Percentiles rank a stretch among this genome's conserved stretches.
phyloP scores from a whole-genome alignment of 2,113 vertebrate genomes.

The Myxocyprinus asiaticus region DNA sequence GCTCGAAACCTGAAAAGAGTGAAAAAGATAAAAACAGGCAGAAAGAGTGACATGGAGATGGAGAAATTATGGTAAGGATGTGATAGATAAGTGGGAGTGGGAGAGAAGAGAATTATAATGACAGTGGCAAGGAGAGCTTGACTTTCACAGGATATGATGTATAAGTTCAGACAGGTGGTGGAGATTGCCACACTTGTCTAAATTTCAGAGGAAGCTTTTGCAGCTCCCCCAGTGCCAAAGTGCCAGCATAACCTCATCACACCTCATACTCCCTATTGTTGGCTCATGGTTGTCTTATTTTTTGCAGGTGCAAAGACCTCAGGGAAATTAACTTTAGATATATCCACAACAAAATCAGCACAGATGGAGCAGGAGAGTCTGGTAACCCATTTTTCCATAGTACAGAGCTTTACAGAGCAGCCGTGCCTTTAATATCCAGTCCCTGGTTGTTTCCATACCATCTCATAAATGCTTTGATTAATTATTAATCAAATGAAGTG shows the following conservation, averaged over 20 bases:
- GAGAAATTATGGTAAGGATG: background rate
- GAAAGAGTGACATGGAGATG: background rate
- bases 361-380: constrained; percentile 3
- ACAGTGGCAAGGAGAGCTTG: constrained; percentile 37
- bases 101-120: background rate
- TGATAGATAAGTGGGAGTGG: background rate
- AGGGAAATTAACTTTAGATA: constrained; percentile 45
- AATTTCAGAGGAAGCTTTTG: constrained; percentile 43
- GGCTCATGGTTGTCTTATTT: constrained; percentile 33
- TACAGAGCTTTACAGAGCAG: background rate
- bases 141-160: constrained; percentile 36
- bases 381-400: constrained; percentile 2
- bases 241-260: constrained; percentile 47
- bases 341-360: constrained; percentile 14
- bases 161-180: constrained; percentile 42
- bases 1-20: no score
- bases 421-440: constrained; percentile 31
- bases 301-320: constrained; percentile 29
- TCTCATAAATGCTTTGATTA: constrained; percentile 45
- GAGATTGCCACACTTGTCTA: constrained; percentile 51
- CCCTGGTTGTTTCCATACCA: constrained; percentile 38
- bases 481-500: constrained; percentile 46
- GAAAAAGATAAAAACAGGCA: background rate
- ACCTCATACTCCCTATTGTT: constrained; percentile 23
- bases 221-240: background rate